phyloP scores from a whole-genome alignment of 2,797 vertebrate species.

The Gouania willdenowi region DNA sequence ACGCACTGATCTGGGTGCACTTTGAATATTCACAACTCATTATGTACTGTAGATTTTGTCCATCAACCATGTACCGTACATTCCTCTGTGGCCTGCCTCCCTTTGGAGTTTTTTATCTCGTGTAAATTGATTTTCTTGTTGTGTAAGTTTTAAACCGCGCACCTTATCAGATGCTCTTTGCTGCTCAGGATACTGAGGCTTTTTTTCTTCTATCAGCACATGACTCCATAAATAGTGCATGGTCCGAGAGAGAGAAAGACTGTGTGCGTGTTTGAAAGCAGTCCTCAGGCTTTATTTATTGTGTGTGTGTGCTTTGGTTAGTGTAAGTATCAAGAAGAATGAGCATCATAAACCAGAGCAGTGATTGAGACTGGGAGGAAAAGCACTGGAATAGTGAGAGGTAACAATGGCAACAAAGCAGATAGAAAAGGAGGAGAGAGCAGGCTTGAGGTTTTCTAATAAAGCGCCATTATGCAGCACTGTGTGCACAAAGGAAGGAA shows the following conservation, averaged over 20 bases:
- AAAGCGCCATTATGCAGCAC: too few relatives aligned
- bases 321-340: constrained; percentile 11
- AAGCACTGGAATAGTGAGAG: constrained; percentile 24
- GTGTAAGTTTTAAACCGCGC: constrained; percentile 7
- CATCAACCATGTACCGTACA: too few relatives aligned
- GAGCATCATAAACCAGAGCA: constrained; percentile 21
- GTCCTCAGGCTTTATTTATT: constrained; percentile 17
- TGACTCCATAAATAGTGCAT: constrained; percentile 55
- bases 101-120: constrained; percentile 8
- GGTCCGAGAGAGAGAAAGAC: constrained; percentile 26
- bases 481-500: constrained; percentile 9
- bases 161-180: constrained; percentile 46
- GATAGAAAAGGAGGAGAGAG: background rate
- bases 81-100: constrained; percentile 1
- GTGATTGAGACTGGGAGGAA: constrained; percentile 30
- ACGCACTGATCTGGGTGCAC: too few relatives aligned
- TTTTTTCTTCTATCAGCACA: constrained; percentile 56
- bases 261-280: constrained; percentile 11
- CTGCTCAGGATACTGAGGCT: constrained; percentile 28
- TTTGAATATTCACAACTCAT: too few relatives aligned
- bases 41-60: too few relatives aligned
- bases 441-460: background rate
- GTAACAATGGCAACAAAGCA: background rate
- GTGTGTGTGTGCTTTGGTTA: constrained; percentile 14
- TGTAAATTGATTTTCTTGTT: constrained; percentile 12